Evolutionary conservation across 2,797 vertebrate genomes (phyloP), one percentile per base, ranked within the genome.

Genomic region (Balearica regulorum): DNA sequence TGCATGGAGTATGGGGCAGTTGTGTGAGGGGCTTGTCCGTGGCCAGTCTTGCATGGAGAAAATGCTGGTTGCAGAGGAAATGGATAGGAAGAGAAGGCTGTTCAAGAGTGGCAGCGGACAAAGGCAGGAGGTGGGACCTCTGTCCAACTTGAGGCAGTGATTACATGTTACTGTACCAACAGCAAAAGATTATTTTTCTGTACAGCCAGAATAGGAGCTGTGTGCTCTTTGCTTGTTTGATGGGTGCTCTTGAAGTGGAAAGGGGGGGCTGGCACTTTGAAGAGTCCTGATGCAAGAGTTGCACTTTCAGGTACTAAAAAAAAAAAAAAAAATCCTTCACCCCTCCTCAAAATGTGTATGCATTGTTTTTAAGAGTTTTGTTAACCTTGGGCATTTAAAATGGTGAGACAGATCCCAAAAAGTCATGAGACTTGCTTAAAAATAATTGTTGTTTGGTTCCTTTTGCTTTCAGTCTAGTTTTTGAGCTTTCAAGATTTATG

Each of bases 381-480:
- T 70, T 94, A 83, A 86, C 39, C 48, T 78, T 14, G 25, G 55
- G 31, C 44, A 44, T 66, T 89, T 81, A 16, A 81, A 96, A 86
- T 91, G 3, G 41, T 76, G 62, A 88, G n/a, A 33, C 9, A 66
- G 44, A 60, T 26, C 46, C 55, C 10, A 29, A 53, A 73, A 91
- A 81, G 65, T 80, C 43, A 80, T 54, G 39, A 83, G 41, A 57
- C n/a, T 69, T 73, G 46, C 81, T 87, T 85, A 83, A 94, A 93
- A 96, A 64, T 54, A 79, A 35, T 82, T 89, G 28, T 37, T 65
- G 13, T 76, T 93, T 80, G 14, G 18, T 86, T 92, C 43, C 18
- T 93, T 90, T 93, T 92, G 31, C 61, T 92, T 93, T 49, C 65
- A 87, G 57, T 87, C 58, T 81, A 29, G 29, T 69, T 95, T 95